phyloP scores from a whole-genome alignment of 1,140 invertebrate genomes.

The Drosophila azteca region DNA sequence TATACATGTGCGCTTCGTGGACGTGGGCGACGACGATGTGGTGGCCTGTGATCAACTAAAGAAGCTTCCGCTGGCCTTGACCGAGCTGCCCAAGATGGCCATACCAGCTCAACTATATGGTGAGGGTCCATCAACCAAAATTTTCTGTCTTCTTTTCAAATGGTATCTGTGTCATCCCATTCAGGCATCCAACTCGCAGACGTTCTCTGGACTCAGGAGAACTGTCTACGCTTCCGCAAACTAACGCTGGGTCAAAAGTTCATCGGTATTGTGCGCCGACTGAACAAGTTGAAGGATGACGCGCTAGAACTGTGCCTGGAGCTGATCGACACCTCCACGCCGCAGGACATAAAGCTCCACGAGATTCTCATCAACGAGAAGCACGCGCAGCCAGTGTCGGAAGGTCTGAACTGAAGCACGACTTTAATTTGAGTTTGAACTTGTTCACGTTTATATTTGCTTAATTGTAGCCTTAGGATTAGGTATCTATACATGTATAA shows the following conservation, averaged over 20 bases:
- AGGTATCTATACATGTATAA: slow-evolving; percentile 27
- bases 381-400: slow-evolving; percentile 53
- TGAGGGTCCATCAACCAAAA: slow-evolving; percentile 2
- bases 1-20: slow-evolving; percentile 74
- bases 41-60: slow-evolving; percentile 68
- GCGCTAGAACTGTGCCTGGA: slow-evolving; percentile 50
- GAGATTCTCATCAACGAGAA: slow-evolving; percentile 66
- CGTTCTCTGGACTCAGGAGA: slow-evolving; percentile 74
- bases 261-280: slow-evolving; percentile 57
- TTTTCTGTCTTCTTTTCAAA: background rate
- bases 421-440: slow-evolving; percentile 6
- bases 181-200: slow-evolving; percentile 62
- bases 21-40: slow-evolving; percentile 72
- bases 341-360: slow-evolving; percentile 70
- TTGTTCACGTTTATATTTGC: slow-evolving; percentile 60
- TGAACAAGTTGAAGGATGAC: slow-evolving; percentile 51
- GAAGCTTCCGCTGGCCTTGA: slow-evolving; percentile 58
- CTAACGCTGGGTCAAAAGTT: slow-evolving; percentile 76
- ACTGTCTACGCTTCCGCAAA: slow-evolving; percentile 72
- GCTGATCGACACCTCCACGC: slow-evolving; percentile 69
- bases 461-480: slow-evolving; percentile 42
- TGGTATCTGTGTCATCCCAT: background rate
- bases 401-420: slow-evolving; percentile 18
- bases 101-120: slow-evolving; percentile 75
- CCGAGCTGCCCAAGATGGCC: slow-evolving; percentile 75